A percentile compares a stretch with the other conserved stretches of the same genome.
These are phyloP conservation scores for Ptychadena robeensis DNA, from an alignment of 2,797 vertebrate species.

Conservation along the genomic window DNA sequence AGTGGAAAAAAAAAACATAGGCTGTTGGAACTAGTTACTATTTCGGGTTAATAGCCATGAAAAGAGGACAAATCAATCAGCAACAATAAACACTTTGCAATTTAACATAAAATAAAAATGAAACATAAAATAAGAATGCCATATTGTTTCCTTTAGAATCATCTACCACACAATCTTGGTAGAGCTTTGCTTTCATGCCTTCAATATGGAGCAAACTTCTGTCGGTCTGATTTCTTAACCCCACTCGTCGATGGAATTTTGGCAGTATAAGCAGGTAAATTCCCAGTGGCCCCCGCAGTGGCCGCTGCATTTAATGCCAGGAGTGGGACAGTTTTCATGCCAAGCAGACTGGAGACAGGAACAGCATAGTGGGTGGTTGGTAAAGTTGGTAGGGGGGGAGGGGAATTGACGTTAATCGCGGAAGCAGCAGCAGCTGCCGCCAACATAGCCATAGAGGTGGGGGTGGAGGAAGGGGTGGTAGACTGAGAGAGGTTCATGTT, in stretches of 20 bases:
- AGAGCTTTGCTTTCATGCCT: slow-evolving; percentile 71
- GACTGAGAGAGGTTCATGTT: slow-evolving; percentile 92
- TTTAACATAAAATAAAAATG: slow-evolving; percentile 69
- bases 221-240: slow-evolving; percentile 89
- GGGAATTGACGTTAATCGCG: slow-evolving; percentile 86
- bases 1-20: slow-evolving; percentile 49
- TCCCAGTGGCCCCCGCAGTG: slow-evolving; percentile 81
- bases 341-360: slow-evolving; percentile 92
- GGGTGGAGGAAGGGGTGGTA: slow-evolving; percentile 82
- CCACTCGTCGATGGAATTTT: slow-evolving; percentile 84
- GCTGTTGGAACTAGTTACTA: slow-evolving; percentile 75
- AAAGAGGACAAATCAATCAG: slow-evolving; percentile 69
- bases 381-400: slow-evolving; percentile 80
- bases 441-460: slow-evolving; percentile 88
- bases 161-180: slow-evolving; percentile 73
- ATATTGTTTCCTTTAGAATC: slow-evolving; percentile 71
- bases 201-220: slow-evolving; percentile 95
- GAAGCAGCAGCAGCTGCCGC: slow-evolving; percentile 76
- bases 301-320: slow-evolving; percentile 86
- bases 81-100: slow-evolving; percentile 72
- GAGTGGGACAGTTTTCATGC: slow-evolving; percentile 92
- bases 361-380: slow-evolving; percentile 88
- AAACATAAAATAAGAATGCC: slow-evolving; percentile 65
- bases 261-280: slow-evolving; percentile 84
- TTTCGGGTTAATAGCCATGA: slow-evolving; percentile 72